Base-by-base conservation (phyloP, 2,113 vertebrate species). In the Atherinomorus stipes region DNA sequence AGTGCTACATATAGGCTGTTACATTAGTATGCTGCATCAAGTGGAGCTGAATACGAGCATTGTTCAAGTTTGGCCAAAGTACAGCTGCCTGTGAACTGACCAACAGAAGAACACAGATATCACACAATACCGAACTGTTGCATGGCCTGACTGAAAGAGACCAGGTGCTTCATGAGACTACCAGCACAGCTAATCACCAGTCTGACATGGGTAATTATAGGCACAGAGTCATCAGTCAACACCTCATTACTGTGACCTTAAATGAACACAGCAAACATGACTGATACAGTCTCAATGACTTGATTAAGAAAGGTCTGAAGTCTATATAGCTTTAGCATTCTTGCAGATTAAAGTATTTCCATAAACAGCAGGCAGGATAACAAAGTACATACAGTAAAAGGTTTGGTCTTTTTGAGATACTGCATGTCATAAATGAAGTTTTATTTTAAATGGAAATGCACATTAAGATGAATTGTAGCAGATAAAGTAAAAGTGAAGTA, bases 131-230 rank as follows among this genome's bases (percentile, higher is more conserved):
- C 37, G 31, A 68, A 23, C 49, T 56, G 19, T 0, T 68, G 44
- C 52, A 60, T 26, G 31, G 44, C 5, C 34, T 58, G 64, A 80
- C 58, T 64, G 64, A 77, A 78, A 62, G 64, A 0, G 19, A 18
- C 69, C 89, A 90, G 83, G 77, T 90, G 86, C 57, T 82, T 44
- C 23, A 38, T 4, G 54, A 85, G 78, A 66, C 75, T 76, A 49
- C 73, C 50, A 65, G 52, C 45, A 53, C 37, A 77, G 62, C 25
- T 83, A 84, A 89, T 88, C 56, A 84, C 74, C 54, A 56, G 58
- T 31, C 59, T 64, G 56, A 84, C 72, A 37, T 26, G 34, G 21
- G 34, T 89, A 80, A 91, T 91, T 85, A 86, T 25, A 88, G 73
- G 72, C 66, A 74, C 34, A 45, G 62, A 54, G 74, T 64, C 50